Percentiles rank a stretch among this genome's conserved stretches.
Conservation (phyloP, 2,113 vertebrate species). For the Macaca nemestrina region DNA sequence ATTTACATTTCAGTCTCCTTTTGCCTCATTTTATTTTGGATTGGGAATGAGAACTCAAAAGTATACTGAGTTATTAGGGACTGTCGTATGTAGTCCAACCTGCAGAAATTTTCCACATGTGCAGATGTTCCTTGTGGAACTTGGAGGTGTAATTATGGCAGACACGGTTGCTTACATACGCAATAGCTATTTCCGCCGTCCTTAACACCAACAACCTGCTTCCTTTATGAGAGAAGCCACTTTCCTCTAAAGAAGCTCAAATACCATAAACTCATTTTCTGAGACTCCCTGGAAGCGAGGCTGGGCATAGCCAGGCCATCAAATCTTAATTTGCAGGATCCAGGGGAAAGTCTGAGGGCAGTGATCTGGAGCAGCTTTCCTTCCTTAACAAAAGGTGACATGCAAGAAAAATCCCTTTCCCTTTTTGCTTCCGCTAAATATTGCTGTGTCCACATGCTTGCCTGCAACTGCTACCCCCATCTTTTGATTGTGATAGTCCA, state of each 20-base stretch:
- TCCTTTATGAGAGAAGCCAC: neutral
- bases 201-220: neutral
- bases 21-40: neutral
- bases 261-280: neutral
- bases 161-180: neutral
- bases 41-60: neutral
- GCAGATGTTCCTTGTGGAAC: neutral
- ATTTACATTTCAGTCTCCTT: neutral
- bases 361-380: neutral
- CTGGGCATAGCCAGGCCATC: neutral
- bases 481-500: neutral
- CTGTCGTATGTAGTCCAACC: neutral
- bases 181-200: neutral
- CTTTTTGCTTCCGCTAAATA: neutral
- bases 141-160: neutral
- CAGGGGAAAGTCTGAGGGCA: neutral
- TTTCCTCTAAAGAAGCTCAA: neutral
- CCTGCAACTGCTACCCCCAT: neutral
- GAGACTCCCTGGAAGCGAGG: neutral
- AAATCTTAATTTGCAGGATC: neutral
- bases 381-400: neutral
- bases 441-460: neutral
- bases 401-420: neutral
- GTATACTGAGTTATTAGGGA: neutral
- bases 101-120: neutral